Evolutionary conservation across 2,797 vertebrate genomes (phyloP).

Genomic region (Fratercula arctica): DNA sequence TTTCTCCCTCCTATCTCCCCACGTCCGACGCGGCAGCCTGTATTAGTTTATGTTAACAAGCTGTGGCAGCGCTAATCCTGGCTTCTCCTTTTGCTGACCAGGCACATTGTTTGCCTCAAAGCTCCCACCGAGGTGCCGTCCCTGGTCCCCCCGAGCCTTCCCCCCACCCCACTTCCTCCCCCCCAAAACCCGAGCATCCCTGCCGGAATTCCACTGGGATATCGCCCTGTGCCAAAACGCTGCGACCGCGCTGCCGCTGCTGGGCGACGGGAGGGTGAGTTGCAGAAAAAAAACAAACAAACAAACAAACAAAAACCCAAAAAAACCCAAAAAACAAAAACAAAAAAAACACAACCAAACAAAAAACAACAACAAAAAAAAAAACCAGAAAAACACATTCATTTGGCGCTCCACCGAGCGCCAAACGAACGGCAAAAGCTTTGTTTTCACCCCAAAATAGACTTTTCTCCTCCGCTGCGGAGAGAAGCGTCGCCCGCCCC

Average conservation of each 20-base stretch:
- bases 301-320: too few relatives aligned
- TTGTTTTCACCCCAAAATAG: background rate
- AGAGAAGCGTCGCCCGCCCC: background rate
- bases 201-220: background rate
- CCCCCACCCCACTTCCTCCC: background rate
- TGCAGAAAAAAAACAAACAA: too few relatives aligned
- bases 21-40: conserved; percentile 14
- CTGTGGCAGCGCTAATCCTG: conserved; percentile 52
- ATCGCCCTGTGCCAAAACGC: background rate
- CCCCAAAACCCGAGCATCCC: background rate
- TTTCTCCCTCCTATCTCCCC: conserved; percentile 48
- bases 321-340: too few relatives aligned
- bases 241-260: fast-evolving
- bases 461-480: background rate
- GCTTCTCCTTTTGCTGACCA: conserved; percentile 52
- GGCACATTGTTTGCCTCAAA: background rate
- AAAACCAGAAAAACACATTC: too few relatives aligned
- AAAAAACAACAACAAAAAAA: too few relatives aligned
- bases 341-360: too few relatives aligned
- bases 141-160: background rate
- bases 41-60: conserved; percentile 70
- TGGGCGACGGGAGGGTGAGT: fast-evolving
- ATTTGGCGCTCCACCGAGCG: background rate
- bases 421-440: background rate
- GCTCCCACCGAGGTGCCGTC: background rate